Evolutionary conservation across 2,888 invertebrate species (phyloP).

Genomic region (Tetheella fluctuosa): DNA sequence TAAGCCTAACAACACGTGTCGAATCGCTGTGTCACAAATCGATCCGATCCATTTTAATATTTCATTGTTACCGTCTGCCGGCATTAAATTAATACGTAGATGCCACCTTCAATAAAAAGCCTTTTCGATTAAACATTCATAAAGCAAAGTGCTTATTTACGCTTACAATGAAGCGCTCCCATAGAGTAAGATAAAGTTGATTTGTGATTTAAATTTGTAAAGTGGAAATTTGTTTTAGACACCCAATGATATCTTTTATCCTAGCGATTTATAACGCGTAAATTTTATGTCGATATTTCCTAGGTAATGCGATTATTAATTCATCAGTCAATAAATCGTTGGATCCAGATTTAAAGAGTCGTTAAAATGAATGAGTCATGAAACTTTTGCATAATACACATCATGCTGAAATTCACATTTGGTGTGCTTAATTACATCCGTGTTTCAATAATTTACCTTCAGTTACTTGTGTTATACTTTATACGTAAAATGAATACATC

Average conservation of each 20-base stretch:
- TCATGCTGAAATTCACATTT: background rate
- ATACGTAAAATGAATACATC: too few relatives aligned
- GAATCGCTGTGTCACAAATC: background rate
- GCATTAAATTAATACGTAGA: background rate
- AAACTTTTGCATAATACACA: background rate
- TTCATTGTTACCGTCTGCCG: slow-evolving; percentile 1
- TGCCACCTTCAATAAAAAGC: slow-evolving; percentile 7
- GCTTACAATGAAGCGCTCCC: slow-evolving; percentile 25
- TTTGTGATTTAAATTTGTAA: slow-evolving; percentile 30
- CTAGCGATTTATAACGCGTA: too few relatives aligned
- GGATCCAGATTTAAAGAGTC: background rate
- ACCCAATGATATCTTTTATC: background rate
- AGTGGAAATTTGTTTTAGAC: background rate
- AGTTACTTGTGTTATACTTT: too few relatives aligned
- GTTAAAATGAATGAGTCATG: background rate
- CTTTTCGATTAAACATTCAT: slow-evolving; percentile 28
- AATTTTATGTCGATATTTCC: too few relatives aligned
- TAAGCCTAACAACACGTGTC: background rate
- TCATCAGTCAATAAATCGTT: background rate
- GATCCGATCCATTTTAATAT: slow-evolving; percentile 10
- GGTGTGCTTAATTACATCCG: background rate
- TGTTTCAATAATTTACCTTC: background rate
- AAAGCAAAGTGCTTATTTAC: slow-evolving; percentile 28
- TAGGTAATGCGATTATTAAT: background rate
- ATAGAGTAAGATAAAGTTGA: slow-evolving; percentile 20